Evolutionary conservation across 1,140 invertebrate species (phyloP).

Genomic region (Ips nitidus): DNA sequence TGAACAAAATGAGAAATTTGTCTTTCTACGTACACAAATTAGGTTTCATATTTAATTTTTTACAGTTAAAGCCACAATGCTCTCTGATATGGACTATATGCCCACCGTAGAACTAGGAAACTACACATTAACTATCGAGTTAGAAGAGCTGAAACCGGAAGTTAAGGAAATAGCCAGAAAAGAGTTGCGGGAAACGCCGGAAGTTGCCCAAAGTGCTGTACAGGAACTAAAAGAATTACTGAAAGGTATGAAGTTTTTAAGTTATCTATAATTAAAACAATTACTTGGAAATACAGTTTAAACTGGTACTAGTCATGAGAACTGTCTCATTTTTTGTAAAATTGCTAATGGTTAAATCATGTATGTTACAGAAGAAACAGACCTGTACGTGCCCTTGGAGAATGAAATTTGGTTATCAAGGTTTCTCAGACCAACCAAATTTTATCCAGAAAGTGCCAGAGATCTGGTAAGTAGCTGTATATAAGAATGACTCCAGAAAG

Average conservation of each 20-base stretch:
- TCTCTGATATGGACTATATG: slow-evolving; percentile 66
- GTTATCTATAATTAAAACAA: too few species aligned
- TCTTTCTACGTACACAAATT: too few species aligned
- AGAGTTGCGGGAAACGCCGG: slow-evolving; percentile 72
- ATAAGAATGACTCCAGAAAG: not conserved
- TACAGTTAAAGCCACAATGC: slow-evolving; percentile 65
- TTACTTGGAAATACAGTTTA: too few species aligned
- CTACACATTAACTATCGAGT: slow-evolving; percentile 67
- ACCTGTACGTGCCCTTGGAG: slow-evolving; percentile 67
- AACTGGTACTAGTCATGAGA: too few species aligned
- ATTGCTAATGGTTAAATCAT: slow-evolving; percentile 3
- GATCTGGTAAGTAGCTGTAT: slow-evolving; percentile 61
- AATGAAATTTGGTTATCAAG: slow-evolving; percentile 73
- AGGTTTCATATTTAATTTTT: slow-evolving; percentile 34
- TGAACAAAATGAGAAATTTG: too few species aligned
- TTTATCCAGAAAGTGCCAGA: slow-evolving; percentile 74
- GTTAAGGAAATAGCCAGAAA: slow-evolving; percentile 69
- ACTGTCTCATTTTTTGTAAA: not conserved
- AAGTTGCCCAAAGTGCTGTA: slow-evolving; percentile 63
- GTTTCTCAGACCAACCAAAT: slow-evolving; percentile 77
- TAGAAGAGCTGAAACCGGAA: slow-evolving; percentile 62
- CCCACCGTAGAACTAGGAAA: slow-evolving; percentile 69
- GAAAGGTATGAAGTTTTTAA: slow-evolving; percentile 58
- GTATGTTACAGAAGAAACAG: slow-evolving; percentile 63
- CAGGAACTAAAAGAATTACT: slow-evolving; percentile 65